Evolutionary conservation across 2,113 vertebrate species (phyloP), one percentile per base, ranked within the genome.

Genomic region (Paralichthys olivaceus): DNA sequence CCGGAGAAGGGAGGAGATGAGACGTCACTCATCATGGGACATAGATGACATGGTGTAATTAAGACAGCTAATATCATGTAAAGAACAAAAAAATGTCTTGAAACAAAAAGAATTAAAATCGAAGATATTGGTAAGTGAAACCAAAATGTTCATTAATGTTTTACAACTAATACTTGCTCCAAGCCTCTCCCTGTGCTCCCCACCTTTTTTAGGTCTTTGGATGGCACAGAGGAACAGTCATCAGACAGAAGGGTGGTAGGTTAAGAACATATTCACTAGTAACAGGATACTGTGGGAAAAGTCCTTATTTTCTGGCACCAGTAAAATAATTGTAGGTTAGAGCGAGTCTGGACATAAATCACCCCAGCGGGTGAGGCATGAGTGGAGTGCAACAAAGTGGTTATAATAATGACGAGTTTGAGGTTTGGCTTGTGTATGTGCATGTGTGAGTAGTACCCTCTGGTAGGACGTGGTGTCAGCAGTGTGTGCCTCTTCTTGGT

Each of bases 381-480:
- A 76, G 53, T 34, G 9, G 29, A 55, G 54, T 22, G 45, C 60
- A 69, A 69, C 29, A 73, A 72, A 58, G 65, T 77, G 60, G 60
- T 72, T 59, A 43, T 79, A 83, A 77, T 70, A 72, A 72, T 79
- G 34, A 56, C 62, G 61, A 79, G 69, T 75, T 68, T 80, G 77
- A 82, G 66, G 64, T 75, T 77, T 71, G 45, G 45, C 4, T 3
- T 28, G 28, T 49, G 72, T 62, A 20, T 67, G 54, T 53, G 34
- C 56, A 26, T 72, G 56, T 45, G 45, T 68, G 53, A 64, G 43
- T 65, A 43, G 40, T 95, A 98, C 96, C 95, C 93, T 95, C 82
- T 97, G 94, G 84, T 96, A 96, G 0, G 95, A 96, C 71, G 91
- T 89, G 58, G 92, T 94, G 91, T 98, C 96, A 68, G 95, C 93